phyloP scores from a whole-genome alignment of 2,888 invertebrate genomes.

The Volucella bombylans region DNA sequence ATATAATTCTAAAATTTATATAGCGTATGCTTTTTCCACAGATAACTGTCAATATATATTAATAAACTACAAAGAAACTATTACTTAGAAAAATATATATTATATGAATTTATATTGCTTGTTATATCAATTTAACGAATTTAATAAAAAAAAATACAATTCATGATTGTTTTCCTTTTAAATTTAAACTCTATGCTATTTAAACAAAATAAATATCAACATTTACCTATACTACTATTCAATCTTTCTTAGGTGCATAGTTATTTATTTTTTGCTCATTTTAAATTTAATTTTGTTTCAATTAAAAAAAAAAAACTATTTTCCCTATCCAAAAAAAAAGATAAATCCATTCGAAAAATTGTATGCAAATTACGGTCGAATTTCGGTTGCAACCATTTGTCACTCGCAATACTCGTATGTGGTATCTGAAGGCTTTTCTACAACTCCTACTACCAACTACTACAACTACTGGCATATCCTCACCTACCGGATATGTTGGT shows the following conservation, averaged over 20 bases:
- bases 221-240: neutral
- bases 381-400: neutral
- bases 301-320: slow-evolving; percentile 17
- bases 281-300: slow-evolving; percentile 11
- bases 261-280: neutral
- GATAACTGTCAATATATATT: slow-evolving; percentile 20
- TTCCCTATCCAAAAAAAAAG: neutral
- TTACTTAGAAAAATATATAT: slow-evolving; percentile 38
- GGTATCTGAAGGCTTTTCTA: slow-evolving; percentile 31
- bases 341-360: neutral
- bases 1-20: slow-evolving; percentile 5
- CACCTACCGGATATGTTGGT: slow-evolving; percentile 22
- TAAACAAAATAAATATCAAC: slow-evolving; percentile 1
- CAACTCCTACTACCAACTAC: neutral
- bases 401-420: slow-evolving; percentile 4
- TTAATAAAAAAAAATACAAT: neutral
- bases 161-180: neutral
- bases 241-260: neutral
- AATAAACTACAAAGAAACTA: slow-evolving; percentile 18
- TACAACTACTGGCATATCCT: slow-evolving; percentile 7
- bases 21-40: slow-evolving; percentile 17
- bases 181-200: slow-evolving; percentile 5
- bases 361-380: slow-evolving; percentile 25
- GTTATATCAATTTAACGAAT: slow-evolving; percentile 64
- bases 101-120: slow-evolving; percentile 64